Conservation (phyloP, 2,797 vertebrate genomes). For the Danio kyathit region DNA sequence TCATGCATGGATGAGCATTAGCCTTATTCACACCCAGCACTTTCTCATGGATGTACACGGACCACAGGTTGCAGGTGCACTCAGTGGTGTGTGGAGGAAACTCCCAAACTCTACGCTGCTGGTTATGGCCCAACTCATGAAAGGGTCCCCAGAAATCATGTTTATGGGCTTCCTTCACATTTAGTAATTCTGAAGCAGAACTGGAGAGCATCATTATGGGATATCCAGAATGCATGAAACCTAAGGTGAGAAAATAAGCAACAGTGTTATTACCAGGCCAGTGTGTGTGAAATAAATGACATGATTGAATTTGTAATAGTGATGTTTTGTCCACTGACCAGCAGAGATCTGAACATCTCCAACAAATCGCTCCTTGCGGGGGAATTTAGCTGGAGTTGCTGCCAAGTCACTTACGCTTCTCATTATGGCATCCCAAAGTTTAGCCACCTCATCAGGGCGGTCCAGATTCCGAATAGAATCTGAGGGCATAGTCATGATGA, state of each 20-base stretch:
- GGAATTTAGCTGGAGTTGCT: slow-evolving; percentile 77
- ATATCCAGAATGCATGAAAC: slow-evolving; percentile 92
- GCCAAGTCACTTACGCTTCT: slow-evolving; percentile 80
- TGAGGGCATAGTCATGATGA: slow-evolving; percentile 84
- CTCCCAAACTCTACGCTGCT: slow-evolving; percentile 86
- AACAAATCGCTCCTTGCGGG: slow-evolving; percentile 87
- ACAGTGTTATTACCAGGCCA: neutral
- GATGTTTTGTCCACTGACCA: slow-evolving; percentile 65
- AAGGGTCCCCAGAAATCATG: slow-evolving; percentile 84
- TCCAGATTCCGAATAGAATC: slow-evolving; percentile 75
- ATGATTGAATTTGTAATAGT: neutral
- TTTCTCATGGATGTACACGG: slow-evolving; percentile 88
- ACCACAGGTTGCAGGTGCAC: slow-evolving; percentile 94
- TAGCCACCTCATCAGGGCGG: slow-evolving; percentile 75
- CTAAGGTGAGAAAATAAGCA: slow-evolving; percentile 63
- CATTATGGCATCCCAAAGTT: slow-evolving; percentile 86
- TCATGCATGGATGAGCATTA: slow-evolving; percentile 71
- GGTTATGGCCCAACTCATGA: slow-evolving; percentile 93
- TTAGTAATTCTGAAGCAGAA: slow-evolving; percentile 70
- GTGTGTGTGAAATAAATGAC: neutral
- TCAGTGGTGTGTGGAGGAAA: slow-evolving; percentile 88
- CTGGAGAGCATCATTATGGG: slow-evolving; percentile 85
- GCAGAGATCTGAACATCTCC: slow-evolving; percentile 88
- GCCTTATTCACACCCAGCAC: slow-evolving; percentile 81
- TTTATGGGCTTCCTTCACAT: neutral